Conservation (phyloP, 2,888 invertebrate species). For the Scaptomyza tumidula region DNA sequence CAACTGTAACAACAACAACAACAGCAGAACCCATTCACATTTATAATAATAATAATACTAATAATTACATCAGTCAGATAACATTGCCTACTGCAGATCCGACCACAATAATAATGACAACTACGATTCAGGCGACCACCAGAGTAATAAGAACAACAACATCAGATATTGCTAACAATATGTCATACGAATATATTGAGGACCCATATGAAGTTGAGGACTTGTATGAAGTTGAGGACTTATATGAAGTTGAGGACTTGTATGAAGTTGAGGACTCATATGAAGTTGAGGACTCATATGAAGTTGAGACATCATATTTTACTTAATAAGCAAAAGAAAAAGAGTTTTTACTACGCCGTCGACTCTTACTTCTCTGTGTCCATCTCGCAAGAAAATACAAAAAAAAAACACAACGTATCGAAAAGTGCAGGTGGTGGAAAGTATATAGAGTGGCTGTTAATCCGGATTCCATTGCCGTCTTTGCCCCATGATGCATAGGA, state of each 20-base stretch:
- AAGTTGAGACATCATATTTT: conserved; percentile 65
- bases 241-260: conserved; percentile 45
- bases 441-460: background rate
- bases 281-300: conserved; percentile 47
- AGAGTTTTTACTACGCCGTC: conserved; percentile 68
- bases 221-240: conserved; percentile 61
- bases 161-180: conserved; percentile 10
- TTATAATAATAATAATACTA: conserved; percentile 44
- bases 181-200: conserved; percentile 35
- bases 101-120: conserved; percentile 16
- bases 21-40: conserved; percentile 61
- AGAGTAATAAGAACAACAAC: conserved; percentile 24
- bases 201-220: background rate
- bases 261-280: conserved; percentile 53
- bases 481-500: too few relatives aligned
- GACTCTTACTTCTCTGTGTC: conserved; percentile 4
- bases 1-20: conserved; percentile 32
- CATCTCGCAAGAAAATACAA: conserved; percentile 1
- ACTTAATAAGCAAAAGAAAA: conserved; percentile 65
- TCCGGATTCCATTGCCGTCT: too few relatives aligned
- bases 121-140: conserved; percentile 22
- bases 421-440: background rate
- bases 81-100: conserved; percentile 45
- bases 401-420: too few relatives aligned
- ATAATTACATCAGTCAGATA: conserved; percentile 38